Evolutionary conservation across 2,888 invertebrate genomes (phyloP), one percentile per base, ranked within the genome.

Genomic region (Laspeyria flexula): DNA sequence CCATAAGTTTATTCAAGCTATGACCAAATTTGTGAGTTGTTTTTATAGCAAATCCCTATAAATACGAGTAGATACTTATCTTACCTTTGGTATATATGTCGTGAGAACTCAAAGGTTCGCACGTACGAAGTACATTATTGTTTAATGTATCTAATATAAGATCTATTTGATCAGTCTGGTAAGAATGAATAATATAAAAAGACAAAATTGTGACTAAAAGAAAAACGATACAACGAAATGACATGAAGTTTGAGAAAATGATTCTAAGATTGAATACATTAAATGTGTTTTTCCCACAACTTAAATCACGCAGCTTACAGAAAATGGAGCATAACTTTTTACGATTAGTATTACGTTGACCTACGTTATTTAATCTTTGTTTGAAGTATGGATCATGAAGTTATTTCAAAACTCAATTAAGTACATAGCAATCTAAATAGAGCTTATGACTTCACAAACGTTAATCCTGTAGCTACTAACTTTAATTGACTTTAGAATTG

Each of bases 401-500:
- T 55, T 58, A 67, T 67, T 55, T 44, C 43, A 47, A 54, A 71
- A 64, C 53, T 52, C 48, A 51, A 64, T 56, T 56, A 65, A 45
- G 50, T 55, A 55, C 51, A 53, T 60, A 62, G 34, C 45, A 67
- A 56, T 67, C 55, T 48, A 64, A 56, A 42, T 41, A 51, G 41
- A 54, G 46, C 59, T 68, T 56, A 59, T 60, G 60, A 42, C 51
- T 44, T 51, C 50, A 53, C 44, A 45, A 55, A n/a, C 21, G 35
- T 55, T 37, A 18, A 42, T 49, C 34, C 50, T 48, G 42, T 58
- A 48, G 49, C 55, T 39, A 16, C 44, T n/a, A 55, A 71, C 51
- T 54, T 68, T 45, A 71, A 65, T 68, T 68, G 65, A 57, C 62
- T 71, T 68, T 65, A 42, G 42, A 64, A 55, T 41, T 43, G 50